Evolutionary conservation across 2,888 invertebrate species (phyloP), one percentile per base, ranked within the genome.

Genomic region (Aradus depressus): DNA sequence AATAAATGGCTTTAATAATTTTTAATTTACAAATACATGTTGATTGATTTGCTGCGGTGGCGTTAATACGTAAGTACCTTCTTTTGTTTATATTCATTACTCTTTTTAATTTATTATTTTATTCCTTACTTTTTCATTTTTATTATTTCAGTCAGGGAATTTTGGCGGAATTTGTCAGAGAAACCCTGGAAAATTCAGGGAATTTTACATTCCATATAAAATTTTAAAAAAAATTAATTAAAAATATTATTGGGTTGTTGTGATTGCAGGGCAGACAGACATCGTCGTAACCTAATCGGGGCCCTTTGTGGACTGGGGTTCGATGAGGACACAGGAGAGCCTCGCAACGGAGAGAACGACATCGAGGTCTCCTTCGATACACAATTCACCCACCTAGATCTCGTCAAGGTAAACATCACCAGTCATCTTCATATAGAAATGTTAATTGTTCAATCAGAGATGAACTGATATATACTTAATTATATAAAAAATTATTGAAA

Each of bases 301-400:
- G 80, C 84, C 12, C 70, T 95, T 26, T 89, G 90, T 67, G 95
- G 95, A 0, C 72, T 95, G 8, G 95, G 95, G 25, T 77, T 70
- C 61, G 68, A 79, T 53, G 68, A 71, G 1, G 58, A 60, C 2
- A 75, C 72, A 0, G 72, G 72, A 18, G 62, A 66, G 41, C 71
- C 90, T 1, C 68, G 80, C 48, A 84, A 81, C 67, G 80, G 81
- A 6, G 85, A 89, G 59, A 90, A 92, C 66, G 95, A 96, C 66
- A 74, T 93, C 62, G 79, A 85, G 44, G 66, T 92, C 6, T 68
- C 74, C 47, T 80, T 93, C 64, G 91, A 93, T 66, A 79, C 80
- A 0, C 78, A 81, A 50, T 72, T 90, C 44, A 66, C 69, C 45
- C 72, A 77, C 3, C 73, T 77, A 2, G 84, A 85, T 61, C 70